Evolutionary conservation across 2,888 invertebrate species (phyloP), one percentile per base, ranked within the genome.

Genomic region (Hypselothyrea guttata): DNA sequence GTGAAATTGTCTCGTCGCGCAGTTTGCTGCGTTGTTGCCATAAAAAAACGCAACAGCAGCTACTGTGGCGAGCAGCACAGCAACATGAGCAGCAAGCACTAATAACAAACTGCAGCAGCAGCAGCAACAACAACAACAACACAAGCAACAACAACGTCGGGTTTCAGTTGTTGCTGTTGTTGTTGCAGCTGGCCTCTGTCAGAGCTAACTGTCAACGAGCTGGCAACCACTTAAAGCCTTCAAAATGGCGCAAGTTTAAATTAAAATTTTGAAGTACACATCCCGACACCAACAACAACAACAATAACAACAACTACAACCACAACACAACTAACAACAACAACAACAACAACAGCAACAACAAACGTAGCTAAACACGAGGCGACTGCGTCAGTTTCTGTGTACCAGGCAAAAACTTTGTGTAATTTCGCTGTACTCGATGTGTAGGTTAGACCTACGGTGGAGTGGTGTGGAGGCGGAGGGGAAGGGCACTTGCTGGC

Each of bases 241-340:
- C 83, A 83, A 86, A 86, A 86, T 74, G 83, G 79, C 74, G 77
- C 75, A 86, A 84, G 85, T 86, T 84, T 86, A 84, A 84, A 84
- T 84, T 84, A 86, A 86, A 84, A 84, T 84, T 78, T 86, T 84
- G 79, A 75, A 85, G 85, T 83, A 82, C 79, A 78, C 75, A 61
- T 48, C 55, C 72, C 69, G 60, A 76, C 68, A 71, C 55, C 68
- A 64, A 62, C 59, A 66, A 44, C 38, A 54, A 16, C 71, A 75
- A 30, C 47, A 69, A 9, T 42, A 74, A 4, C 51, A 62, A 1
- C 28, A 48, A 11, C 35, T n/a, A n/a, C n/a, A n/a, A n/a, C n/a
- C n/a, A n/a, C n/a, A n/a, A n/a, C n/a, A n/a, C n/a, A n/a, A n/a
- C n/a, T n/a, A 45, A 0, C 27, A 44, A 3, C 13, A 56, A 31